Base-by-base conservation (phyloP, 1,140 invertebrate genomes). In the Tribolium madens region DNA sequence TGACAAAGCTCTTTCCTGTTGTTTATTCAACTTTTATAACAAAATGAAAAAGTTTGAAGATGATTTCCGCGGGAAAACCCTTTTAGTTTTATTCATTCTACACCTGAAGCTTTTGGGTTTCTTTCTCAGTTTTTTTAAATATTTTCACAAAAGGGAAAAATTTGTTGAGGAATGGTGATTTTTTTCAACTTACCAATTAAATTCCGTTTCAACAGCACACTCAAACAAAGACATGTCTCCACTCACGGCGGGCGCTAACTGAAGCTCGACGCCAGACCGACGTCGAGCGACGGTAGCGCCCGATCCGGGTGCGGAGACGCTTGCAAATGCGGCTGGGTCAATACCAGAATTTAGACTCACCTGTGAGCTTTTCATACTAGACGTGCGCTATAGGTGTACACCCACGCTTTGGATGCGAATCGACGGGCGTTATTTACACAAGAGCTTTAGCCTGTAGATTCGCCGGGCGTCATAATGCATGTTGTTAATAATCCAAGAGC, bases 181-280 rank as follows among this genome's bases (percentile, higher is more conserved):
- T 64, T 31, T 53, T 31, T 73, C 12, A 60, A 84, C 84, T 85
- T 84, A 85, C 84, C 84, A 85, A 80, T 84, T 80, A 77, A 80
- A 75, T 75, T 76, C 73, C 77, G 78, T 76, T 74, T 73, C 74
- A 78, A 81, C 76, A 78, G 75, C 79, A 84, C 80, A 80, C 76
- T 78, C 60, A 81, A 76, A 79, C 83, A 84, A 84, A 84, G 81
- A 82, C 84, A 85, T 85, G 75, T 79, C 84, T 82, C 80, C 82
- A 83, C 83, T 78, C 82, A 79, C 83, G 81, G 76, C 81, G 36
- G 79, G 79, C 82, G 82, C 82, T 83, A 80, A 85, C 84, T 84
- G 81, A 81, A 80, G 83, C 80, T 80, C 81, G 82, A 79, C 83
- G 83, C 78, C 76, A 48, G 60, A 60, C 68, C 76, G 78, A 75